Evolutionary conservation across 1,140 invertebrate genomes (phyloP).

Genomic region (Brachionus angularis): DNA sequence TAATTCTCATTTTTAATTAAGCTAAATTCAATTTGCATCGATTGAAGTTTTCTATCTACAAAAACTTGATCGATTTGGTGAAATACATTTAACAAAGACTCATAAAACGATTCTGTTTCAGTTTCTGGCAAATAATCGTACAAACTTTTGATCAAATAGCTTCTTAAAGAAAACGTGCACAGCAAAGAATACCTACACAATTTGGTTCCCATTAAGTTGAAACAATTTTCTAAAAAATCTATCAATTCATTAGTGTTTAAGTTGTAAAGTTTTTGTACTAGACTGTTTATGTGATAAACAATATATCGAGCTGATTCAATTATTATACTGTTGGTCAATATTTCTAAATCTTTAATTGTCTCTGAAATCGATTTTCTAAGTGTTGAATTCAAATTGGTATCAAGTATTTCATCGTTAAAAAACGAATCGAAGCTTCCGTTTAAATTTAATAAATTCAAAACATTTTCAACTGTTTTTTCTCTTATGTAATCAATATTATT

Average conservation of each 20-base stretch:
- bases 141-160: background rate
- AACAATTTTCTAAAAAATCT: conserved; percentile 27
- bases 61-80: no score
- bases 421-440: background rate
- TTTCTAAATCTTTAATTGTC: background rate
- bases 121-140: no score
- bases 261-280: background rate
- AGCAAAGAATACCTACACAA: background rate
- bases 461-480: background rate
- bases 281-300: background rate
- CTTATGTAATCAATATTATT: conserved; percentile 10
- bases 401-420: background rate
- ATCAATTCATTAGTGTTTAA: conserved; percentile 7
- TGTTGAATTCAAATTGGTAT: background rate
- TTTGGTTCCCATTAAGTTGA: background rate
- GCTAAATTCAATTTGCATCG: no score
- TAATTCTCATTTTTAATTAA: no score
- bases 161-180: conserved; percentile 20
- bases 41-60: no score
- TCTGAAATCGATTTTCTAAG: conserved; percentile 4
- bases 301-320: background rate
- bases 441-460: conserved; percentile 1
- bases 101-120: no score
- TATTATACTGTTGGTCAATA: background rate
- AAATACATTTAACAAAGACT: no score